phyloP scores from a whole-genome alignment of 2,888 invertebrate genomes.

The Eupeodes luniger region DNA sequence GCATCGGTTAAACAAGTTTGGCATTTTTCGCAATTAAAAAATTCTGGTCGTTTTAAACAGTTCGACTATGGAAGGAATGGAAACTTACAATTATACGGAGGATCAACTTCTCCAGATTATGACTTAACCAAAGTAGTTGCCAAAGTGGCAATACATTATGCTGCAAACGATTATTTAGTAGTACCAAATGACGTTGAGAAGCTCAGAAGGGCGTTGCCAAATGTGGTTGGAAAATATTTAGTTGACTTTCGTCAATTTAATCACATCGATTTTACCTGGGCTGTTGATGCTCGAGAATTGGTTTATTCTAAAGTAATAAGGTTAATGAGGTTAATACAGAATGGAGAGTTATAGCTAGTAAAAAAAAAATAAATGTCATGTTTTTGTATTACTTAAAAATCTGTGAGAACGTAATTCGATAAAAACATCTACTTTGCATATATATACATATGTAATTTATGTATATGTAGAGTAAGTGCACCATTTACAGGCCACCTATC shows the following conservation, averaged over 20 bases:
- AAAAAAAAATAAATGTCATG: neutral
- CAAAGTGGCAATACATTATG: slow-evolving; percentile 88
- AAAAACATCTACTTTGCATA: no score
- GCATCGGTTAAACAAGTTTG: slow-evolving; percentile 88
- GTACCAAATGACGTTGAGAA: slow-evolving; percentile 85
- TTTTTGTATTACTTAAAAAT: neutral
- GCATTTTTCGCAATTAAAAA: slow-evolving; percentile 89
- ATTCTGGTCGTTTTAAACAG: slow-evolving; percentile 85
- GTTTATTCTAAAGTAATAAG: slow-evolving; percentile 86
- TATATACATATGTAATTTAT: no score
- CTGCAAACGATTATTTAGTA: slow-evolving; percentile 88
- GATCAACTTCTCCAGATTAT: slow-evolving; percentile 86
- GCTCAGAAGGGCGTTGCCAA: slow-evolving; percentile 81
- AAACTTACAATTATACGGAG: slow-evolving; percentile 86
- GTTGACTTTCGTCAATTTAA: slow-evolving; percentile 87
- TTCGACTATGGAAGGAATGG: slow-evolving; percentile 86
- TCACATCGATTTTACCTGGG: slow-evolving; percentile 90
- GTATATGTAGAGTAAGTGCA: no score
- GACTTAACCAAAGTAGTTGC: slow-evolving; percentile 86
- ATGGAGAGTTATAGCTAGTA: slow-evolving; percentile 9
- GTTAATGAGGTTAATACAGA: slow-evolving; percentile 84
- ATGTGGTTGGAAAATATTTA: slow-evolving; percentile 84
- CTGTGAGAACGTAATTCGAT: no score
- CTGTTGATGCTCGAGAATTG: slow-evolving; percentile 86
- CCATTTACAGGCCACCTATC: no score